These are phyloP conservation scores for Drosophila mauritiana DNA, from an alignment of 1,140 invertebrate genomes.

Conservation along the genomic window DNA sequence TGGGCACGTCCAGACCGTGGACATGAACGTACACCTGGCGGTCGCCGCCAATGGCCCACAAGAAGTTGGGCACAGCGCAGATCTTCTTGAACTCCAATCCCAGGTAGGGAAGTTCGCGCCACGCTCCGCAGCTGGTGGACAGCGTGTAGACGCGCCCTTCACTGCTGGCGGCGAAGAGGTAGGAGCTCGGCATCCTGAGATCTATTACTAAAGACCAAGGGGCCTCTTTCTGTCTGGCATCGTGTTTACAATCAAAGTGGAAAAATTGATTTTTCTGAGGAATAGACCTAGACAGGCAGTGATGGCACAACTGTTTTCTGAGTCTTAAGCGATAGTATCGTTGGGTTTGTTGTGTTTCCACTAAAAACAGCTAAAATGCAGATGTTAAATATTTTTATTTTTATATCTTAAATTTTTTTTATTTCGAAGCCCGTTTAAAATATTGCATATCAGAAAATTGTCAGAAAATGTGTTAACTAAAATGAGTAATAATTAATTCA, in stretches of 20 bases:
- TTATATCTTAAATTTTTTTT: too few relatives aligned
- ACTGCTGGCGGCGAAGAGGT: conserved; percentile 94
- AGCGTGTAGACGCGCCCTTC: conserved; percentile 93
- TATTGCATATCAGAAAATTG: too few relatives aligned
- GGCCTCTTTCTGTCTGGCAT: conserved; percentile 15
- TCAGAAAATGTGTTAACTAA: too few relatives aligned
- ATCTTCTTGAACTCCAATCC: conserved; percentile 95
- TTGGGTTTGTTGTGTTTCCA: neutral
- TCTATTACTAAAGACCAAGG: neutral
- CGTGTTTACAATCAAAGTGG: conserved; percentile 26
- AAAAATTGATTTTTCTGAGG: conserved; percentile 51
- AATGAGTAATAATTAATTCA: neutral
- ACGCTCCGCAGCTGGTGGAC: conserved; percentile 90
- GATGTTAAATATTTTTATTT: too few relatives aligned
- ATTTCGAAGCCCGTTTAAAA: too few relatives aligned
- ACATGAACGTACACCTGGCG: conserved; percentile 96
- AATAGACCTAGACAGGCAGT: neutral
- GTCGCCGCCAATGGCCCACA: conserved; percentile 96
- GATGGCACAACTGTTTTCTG: neutral
- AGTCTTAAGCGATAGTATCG: neutral
- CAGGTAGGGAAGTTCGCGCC: conserved; percentile 93
- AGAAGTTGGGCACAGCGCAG: conserved; percentile 91
- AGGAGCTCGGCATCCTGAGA: conserved; percentile 88
- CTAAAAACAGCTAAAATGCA: neutral
- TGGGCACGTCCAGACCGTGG: conserved; percentile 94